phyloP scores from a whole-genome alignment of 2,113 vertebrate genomes.

The Hydrolagus affinis region DNA sequence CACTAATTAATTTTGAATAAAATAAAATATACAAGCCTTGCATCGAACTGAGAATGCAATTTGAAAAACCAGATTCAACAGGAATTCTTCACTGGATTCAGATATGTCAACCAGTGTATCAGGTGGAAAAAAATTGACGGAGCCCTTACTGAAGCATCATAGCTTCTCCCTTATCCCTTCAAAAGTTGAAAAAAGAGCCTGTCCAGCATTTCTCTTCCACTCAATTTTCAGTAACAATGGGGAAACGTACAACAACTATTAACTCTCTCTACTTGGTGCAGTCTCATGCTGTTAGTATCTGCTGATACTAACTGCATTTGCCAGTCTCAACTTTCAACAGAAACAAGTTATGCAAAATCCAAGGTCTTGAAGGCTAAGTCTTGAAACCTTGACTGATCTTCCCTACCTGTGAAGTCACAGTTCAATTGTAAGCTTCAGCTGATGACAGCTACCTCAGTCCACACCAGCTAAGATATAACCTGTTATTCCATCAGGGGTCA shows the following conservation, averaged over 20 bases:
- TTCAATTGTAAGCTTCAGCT: too few species aligned
- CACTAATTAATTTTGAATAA: not conserved
- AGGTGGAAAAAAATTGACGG: too few species aligned
- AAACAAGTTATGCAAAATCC: not conserved
- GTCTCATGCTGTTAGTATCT: constrained; percentile 13
- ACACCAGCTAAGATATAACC: too few species aligned
- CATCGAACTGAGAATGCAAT: not conserved
- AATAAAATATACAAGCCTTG: not conserved
- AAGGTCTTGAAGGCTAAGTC: too few species aligned
- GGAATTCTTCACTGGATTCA: not conserved
- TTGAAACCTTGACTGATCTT: too few species aligned
- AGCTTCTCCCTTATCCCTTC: too few species aligned
- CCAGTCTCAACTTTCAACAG: not conserved
- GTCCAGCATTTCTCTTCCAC: not conserved
- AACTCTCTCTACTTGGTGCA: not conserved
- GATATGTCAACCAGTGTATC: not conserved
- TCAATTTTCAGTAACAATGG: not conserved
- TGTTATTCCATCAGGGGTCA: too few species aligned
- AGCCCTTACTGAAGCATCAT: too few species aligned
- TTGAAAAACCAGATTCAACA: not conserved
- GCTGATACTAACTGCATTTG: not conserved
- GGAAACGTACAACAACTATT: constrained; percentile 13
- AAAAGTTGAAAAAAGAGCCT: too few species aligned
- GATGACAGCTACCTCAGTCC: too few species aligned
- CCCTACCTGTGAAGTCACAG: too few species aligned